Conservation (phyloP, 2,888 invertebrate species). For the Alviniconcha strummeri region DNA sequence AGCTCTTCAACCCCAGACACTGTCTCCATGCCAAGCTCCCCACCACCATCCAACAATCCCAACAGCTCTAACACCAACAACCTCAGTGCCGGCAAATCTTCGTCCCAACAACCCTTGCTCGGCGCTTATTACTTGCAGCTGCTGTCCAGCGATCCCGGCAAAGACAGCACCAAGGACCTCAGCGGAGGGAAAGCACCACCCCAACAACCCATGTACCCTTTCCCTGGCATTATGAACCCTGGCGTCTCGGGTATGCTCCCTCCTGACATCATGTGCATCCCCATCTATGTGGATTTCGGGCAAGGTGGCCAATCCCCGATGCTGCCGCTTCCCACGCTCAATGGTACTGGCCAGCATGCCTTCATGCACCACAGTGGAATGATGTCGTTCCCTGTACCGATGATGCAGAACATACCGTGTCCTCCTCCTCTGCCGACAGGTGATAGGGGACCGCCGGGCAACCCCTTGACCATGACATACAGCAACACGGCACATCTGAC, state of each 20-base stretch:
- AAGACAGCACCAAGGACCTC: neutral
- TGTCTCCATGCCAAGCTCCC: too few species aligned
- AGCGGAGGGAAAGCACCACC: neutral
- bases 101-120: too few species aligned
- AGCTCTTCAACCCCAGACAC: too few species aligned
- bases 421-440: neutral
- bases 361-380: neutral
- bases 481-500: neutral
- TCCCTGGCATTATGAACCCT: neutral
- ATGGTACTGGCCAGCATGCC: neutral
- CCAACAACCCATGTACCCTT: neutral
- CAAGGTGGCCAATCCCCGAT: neutral
- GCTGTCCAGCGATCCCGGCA: too few species aligned
- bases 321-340: neutral
- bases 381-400: neutral
- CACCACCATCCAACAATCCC: too few species aligned
- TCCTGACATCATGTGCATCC: neutral
- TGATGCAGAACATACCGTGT: constrained; percentile 9
- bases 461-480: neutral
- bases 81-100: too few species aligned
- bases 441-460: neutral
- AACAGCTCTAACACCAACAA: too few species aligned
- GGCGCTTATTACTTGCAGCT: too few species aligned
- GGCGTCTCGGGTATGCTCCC: neutral
- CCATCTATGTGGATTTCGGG: neutral